Evolutionary conservation across 2,888 invertebrate species (phyloP).

Genomic region (Lymantria monacha): DNA sequence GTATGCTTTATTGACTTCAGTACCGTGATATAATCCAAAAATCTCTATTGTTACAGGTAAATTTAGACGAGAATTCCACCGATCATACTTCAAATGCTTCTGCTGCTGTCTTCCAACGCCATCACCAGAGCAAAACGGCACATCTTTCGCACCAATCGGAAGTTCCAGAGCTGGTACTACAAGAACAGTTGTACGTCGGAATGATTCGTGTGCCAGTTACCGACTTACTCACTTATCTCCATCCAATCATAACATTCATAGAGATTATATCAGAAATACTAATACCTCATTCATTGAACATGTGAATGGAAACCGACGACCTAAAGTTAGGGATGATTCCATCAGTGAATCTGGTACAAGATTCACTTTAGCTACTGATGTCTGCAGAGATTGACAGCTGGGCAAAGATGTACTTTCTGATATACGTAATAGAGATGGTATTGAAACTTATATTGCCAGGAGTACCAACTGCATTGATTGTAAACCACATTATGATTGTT

Average conservation of each 20-base stretch:
- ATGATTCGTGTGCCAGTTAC: constrained; percentile 75
- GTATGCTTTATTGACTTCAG: too few species aligned
- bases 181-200: constrained; percentile 67
- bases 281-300: constrained; percentile 77
- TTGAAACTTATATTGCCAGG: constrained; percentile 59
- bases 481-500: constrained; percentile 74
- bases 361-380: constrained; percentile 68
- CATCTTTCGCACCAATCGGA: constrained; percentile 71
- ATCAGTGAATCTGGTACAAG: constrained; percentile 68
- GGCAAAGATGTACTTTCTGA: constrained; percentile 44
- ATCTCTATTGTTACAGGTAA: constrained; percentile 83
- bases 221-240: constrained; percentile 72
- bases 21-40: too few species aligned
- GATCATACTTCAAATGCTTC: constrained; percentile 85
- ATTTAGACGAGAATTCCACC: constrained; percentile 87
- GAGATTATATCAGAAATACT: constrained; percentile 65
- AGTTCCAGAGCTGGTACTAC: constrained; percentile 72
- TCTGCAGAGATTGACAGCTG: constrained; percentile 69
- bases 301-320: constrained; percentile 64
- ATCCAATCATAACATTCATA: constrained; percentile 72
- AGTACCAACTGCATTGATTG: constrained; percentile 73
- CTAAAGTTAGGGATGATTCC: constrained; percentile 65
- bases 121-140: constrained; percentile 62
- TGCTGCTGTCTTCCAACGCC: constrained; percentile 63
- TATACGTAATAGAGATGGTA: constrained; percentile 53